Percentiles rank a stretch among this genome's conserved stretches.
Evolutionary conservation across 2,888 invertebrate species (phyloP).

Genomic region (Nycteola revayana): DNA sequence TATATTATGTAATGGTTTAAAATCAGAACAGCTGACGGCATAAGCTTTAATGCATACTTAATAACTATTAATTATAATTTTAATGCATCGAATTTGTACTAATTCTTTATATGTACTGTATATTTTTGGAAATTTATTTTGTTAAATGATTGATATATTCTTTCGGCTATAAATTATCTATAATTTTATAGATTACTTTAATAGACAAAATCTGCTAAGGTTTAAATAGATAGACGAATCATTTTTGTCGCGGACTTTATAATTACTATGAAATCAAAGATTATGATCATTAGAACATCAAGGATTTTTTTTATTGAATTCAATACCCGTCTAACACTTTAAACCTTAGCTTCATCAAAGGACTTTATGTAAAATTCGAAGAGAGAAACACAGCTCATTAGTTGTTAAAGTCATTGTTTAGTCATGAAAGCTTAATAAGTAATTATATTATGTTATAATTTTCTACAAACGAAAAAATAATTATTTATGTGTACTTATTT

Average conservation of each 20-base stretch:
- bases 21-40: constrained; percentile 23
- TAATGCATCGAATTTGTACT: constrained; percentile 20
- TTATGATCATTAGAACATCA: no score
- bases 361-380: constrained; percentile 11
- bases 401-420: constrained; percentile 34
- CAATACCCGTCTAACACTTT: no score
- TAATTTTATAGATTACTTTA: no score
- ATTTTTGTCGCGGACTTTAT: no score
- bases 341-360: no score
- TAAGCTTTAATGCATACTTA: constrained; percentile 32
- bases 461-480: constrained; percentile 26
- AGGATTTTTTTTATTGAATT: no score
- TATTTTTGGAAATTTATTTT: constrained; percentile 6
- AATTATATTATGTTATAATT: constrained; percentile 31
- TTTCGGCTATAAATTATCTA: neutral
- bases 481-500: constrained; percentile 33
- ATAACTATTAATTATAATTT: constrained; percentile 14
- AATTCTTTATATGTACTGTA: constrained; percentile 13
- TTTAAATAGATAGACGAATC: no score
- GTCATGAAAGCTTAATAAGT: constrained; percentile 37
- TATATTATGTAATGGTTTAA: constrained; percentile 21
- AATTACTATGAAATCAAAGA: no score
- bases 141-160: neutral
- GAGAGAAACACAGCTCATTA: constrained; percentile 23
- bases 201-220: no score